phyloP scores from a whole-genome alignment of 1,140 invertebrate genomes.

The Mesaphorura yosii region DNA sequence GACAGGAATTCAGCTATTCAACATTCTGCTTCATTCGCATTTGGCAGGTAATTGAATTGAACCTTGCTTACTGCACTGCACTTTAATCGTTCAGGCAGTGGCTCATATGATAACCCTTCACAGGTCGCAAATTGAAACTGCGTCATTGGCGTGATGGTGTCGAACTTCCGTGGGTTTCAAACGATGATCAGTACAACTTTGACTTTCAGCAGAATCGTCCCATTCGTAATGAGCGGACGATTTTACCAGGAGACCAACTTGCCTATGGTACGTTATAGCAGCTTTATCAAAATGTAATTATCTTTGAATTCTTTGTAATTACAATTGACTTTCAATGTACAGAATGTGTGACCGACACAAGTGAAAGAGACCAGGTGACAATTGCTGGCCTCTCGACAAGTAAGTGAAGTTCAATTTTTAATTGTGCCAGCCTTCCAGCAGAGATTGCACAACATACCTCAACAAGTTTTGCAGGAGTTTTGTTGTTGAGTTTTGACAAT shows the following conservation, averaged over 20 bases:
- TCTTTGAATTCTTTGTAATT: not conserved
- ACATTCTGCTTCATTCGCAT: constrained; percentile 65
- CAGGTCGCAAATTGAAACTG: constrained; percentile 56
- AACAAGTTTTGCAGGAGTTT: too few relatives aligned
- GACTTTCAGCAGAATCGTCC: constrained; percentile 66
- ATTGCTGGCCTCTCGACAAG: not conserved
- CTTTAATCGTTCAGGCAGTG: not conserved
- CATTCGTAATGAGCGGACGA: constrained; percentile 54
- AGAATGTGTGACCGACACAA: constrained; percentile 1
- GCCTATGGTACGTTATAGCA: constrained; percentile 33
- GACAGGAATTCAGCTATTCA: constrained; percentile 64
- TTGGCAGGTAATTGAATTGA: constrained; percentile 40
- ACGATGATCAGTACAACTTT: constrained; percentile 56
- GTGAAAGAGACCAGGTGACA: not conserved
- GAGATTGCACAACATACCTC: too few relatives aligned
- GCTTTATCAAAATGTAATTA: not conserved
- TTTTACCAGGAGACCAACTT: constrained; percentile 65
- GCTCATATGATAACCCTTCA: too few relatives aligned
- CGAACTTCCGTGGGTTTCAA: constrained; percentile 58
- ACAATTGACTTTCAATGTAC: not conserved
- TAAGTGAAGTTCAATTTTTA: not conserved
- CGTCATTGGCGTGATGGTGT: constrained; percentile 63
- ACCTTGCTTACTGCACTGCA: not conserved
- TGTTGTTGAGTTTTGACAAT: not conserved
- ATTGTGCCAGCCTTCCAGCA: too few relatives aligned